Base-by-base conservation (phyloP, 2,888 invertebrate species). In the Atherix ibis region DNA sequence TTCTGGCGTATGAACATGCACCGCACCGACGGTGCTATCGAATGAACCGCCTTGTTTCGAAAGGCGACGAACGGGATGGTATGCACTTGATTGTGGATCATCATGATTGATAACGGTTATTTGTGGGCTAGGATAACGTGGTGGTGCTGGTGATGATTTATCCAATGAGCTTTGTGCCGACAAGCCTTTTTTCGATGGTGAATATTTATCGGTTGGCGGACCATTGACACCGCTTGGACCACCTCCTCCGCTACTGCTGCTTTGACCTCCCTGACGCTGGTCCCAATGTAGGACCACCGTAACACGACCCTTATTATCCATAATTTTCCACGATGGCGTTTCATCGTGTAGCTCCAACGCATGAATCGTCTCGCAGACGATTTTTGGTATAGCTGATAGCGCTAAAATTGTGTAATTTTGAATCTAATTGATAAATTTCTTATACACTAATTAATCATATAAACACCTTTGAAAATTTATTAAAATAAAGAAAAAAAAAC, bases 241-340 rank as follows among this genome's bases (percentile, higher is more conserved):
- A 56, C 73, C 47, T 50, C 62, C 53, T 55, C 64, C 48, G 46
- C 66, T 51, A 48, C 60, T 59, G 48, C 54, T 56, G 28, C 54
- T 50, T 43, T 53, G 62, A 50, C 71, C 67, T 53, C 70, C 72
- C 63, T 73, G 78, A 51, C 84, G 77, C 69, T 87, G 88, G 71
- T 91, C 91, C 91, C 91, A 91, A 67, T 91, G 88, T 63, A 91
- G 70, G 62, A 91, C 89, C 68, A 91, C 88, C 56, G 91, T 91
- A 69, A 91, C 85, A 63, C 88, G 80, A 63, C 89, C 91, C 71
- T 88, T 87, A 75, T 88, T 88, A 77, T 91, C 91, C 88, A 89
- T 89, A 70, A 91, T 89, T 69, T 91, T 91, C 91, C 91, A 91
- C 67, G 88, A 87, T 59, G 91, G 89, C 62, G 88, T 87, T 67